Conservation (phyloP, 2,797 vertebrate genomes). For the Sebastes miniatus region DNA sequence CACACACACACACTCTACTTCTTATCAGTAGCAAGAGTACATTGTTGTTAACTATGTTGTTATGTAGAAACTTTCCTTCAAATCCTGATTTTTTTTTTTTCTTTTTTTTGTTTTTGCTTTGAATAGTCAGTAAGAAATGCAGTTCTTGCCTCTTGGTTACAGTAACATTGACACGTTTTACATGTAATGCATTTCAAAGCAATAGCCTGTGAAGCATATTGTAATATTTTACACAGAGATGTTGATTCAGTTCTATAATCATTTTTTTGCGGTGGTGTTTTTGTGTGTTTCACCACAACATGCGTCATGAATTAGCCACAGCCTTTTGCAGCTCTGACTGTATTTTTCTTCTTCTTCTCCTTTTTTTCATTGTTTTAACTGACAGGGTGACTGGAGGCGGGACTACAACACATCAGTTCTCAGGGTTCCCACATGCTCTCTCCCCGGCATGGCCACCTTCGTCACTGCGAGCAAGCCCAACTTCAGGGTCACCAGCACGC, state of each 20-base stretch:
- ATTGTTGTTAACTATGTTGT: not conserved
- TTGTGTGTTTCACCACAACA: not conserved
- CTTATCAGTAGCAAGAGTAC: not conserved
- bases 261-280: not conserved
- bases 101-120: not conserved
- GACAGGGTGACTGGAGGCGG: conserved; percentile 49
- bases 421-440: conserved; percentile 80
- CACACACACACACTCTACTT: not conserved
- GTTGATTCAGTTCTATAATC: not conserved
- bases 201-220: not conserved
- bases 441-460: conserved; percentile 94
- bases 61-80: not conserved
- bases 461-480: conserved; percentile 89
- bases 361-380: not conserved
- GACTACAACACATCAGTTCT: conserved; percentile 77
- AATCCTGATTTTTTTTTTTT: too few relatives aligned
- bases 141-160: not conserved
- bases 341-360: not conserved
- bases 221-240: not conserved
- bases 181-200: not conserved
- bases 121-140: not conserved
- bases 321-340: not conserved
- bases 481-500: conserved; percentile 91
- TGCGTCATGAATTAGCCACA: not conserved
- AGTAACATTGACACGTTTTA: not conserved